Percentiles rank a stretch among this genome's conserved stretches.
Conservation (phyloP, 2,888 invertebrate genomes). For the Empis stercorea region DNA sequence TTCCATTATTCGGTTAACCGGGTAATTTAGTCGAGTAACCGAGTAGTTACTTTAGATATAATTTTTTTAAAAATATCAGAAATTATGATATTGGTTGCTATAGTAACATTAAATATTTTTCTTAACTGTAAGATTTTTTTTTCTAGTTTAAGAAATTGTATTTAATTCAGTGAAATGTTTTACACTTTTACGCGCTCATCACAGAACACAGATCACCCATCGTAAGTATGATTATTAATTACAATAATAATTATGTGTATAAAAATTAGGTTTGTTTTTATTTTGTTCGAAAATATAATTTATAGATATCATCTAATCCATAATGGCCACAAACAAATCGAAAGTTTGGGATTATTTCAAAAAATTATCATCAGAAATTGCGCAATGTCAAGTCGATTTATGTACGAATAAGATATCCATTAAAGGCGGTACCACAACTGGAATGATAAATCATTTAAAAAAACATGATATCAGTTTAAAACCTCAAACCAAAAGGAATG, state of each 20-base stretch:
- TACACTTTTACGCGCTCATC: neutral
- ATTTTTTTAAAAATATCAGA: neutral
- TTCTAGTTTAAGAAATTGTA: neutral
- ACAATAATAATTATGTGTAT: neutral
- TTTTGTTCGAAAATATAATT: neutral
- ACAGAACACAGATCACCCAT: neutral
- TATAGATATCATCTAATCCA: neutral
- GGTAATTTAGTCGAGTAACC: too few relatives aligned
- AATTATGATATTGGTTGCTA: neutral
- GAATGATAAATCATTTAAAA: slow-evolving; percentile 1
- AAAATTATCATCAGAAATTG: neutral
- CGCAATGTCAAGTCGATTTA: neutral
- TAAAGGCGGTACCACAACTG: slow-evolving; percentile 1
- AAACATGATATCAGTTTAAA: neutral
- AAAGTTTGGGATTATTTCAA: slow-evolving; percentile 2
- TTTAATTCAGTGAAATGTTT: neutral
- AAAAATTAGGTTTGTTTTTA: neutral
- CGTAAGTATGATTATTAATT: neutral
- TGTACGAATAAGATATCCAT: neutral
- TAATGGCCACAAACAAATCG: neutral
- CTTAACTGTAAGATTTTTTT: neutral
- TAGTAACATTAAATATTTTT: neutral
- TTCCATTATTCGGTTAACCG: too few relatives aligned
- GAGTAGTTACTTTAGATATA: neutral
- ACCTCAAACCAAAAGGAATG: neutral